Percentiles rank a stretch among this genome's conserved stretches.
phyloP scores from a whole-genome alignment of 2,113 vertebrate genomes.

The Cololabis saira region DNA sequence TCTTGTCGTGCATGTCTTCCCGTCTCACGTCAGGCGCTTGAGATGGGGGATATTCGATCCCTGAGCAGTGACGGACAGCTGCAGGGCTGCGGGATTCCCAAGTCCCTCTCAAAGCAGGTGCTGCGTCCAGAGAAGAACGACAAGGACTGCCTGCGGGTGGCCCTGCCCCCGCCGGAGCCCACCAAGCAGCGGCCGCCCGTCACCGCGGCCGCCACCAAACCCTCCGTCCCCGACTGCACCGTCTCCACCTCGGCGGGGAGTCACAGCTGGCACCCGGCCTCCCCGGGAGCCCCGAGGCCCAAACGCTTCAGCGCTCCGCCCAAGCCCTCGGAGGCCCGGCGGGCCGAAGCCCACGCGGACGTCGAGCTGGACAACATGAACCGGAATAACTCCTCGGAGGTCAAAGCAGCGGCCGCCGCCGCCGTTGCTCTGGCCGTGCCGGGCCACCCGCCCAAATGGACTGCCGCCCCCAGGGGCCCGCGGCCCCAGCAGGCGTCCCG shows the following conservation, averaged over 20 bases:
- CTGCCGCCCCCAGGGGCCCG: slow-evolving; percentile 82
- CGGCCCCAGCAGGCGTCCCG: slow-evolving; percentile 83
- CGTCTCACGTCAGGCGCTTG: slow-evolving; percentile 77
- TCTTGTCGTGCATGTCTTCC: slow-evolving; percentile 5
- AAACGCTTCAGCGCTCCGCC: slow-evolving; percentile 81
- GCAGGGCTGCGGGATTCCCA: slow-evolving; percentile 88
- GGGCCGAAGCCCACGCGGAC: slow-evolving; percentile 79
- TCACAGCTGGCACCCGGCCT: slow-evolving; percentile 89
- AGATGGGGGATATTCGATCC: slow-evolving; percentile 95
- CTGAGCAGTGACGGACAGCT: slow-evolving; percentile 92
- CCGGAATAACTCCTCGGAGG: slow-evolving; percentile 93
- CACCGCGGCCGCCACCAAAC: slow-evolving; percentile 69
- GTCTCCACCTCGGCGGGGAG: slow-evolving; percentile 90
- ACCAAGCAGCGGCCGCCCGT: slow-evolving; percentile 50
- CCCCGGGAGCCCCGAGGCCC: slow-evolving; percentile 86
- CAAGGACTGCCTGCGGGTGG: slow-evolving; percentile 83
- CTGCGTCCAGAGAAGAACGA: slow-evolving; percentile 88
- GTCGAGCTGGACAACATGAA: slow-evolving; percentile 90
- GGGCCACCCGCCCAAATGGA: slow-evolving; percentile 73
- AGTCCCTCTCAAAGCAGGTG: slow-evolving; percentile 91
- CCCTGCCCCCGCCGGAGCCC: slow-evolving; percentile 66
- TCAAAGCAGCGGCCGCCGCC: slow-evolving; percentile 74
- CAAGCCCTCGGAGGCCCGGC: slow-evolving; percentile 77
- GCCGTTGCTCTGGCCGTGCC: slow-evolving; percentile 43
- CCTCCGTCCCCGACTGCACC: slow-evolving; percentile 86